Base-by-base conservation (phyloP, 2,888 invertebrate genomes). In the Troglohyphantes excavatus region DNA sequence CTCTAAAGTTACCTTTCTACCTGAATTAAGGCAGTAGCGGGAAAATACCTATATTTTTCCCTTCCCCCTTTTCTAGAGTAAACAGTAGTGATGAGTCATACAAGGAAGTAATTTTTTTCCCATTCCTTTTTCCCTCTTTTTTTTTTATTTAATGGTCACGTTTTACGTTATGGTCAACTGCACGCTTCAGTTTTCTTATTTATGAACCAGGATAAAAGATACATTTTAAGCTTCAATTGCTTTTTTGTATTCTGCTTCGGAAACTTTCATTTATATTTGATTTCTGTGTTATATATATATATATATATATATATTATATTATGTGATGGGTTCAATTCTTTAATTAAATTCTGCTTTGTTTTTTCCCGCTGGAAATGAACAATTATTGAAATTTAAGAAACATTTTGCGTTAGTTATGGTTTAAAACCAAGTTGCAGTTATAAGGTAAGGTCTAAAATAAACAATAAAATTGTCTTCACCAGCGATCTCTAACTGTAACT, bases 31-130 rank as follows among this genome's bases (percentile, higher is more conserved):
- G 53, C n/a, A 39, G 39, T 3, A 39, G 13, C 13, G 13, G n/a
- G n/a, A 53, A 46, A 53, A 2, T 53, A 53, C 53, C 13, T 53
- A 13, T 53, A 2, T n/a, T 53, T n/a, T 53, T 53, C 75, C 29
- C 46, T 46, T 17, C 6, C 13, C n/a, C 13, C 11, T 7, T 39
- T 78, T 29, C 43, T 46, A n/a, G 46, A n/a, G 6, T 27, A 78
- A 78, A 63, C 63, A 78, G 39, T 43, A 65, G 23, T 9, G 53
- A 53, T 81, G 79, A 81, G n/a, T 81, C 79, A 81, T 33, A 67
- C 78, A 6, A 81, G 79, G 79, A 81, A 81, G 68, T 68, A 9
- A 19, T n/a, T 39, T 65, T 68, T 46, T 29, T 46, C 26, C 23
- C 6, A 6, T 39, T 39, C 33, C 39, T 39, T 61, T 61, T 59